These are phyloP conservation scores for Nylanderia fulva DNA, from an alignment of 1,140 invertebrate genomes.

Conservation along the genomic window DNA sequence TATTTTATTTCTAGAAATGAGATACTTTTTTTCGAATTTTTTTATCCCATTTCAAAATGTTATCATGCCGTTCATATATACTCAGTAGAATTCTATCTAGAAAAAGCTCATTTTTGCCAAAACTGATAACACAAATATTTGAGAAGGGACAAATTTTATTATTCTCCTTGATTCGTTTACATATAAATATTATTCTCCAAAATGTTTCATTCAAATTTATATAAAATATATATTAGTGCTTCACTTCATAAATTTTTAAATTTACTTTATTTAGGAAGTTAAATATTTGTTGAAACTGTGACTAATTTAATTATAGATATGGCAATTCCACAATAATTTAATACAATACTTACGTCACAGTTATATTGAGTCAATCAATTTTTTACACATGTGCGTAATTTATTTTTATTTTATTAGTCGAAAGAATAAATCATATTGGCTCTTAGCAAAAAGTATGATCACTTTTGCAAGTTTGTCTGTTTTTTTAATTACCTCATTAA, in stretches of 20 bases:
- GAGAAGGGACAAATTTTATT: not conserved
- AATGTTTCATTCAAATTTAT: not conserved
- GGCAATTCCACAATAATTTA: no score
- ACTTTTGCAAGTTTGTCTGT: not conserved
- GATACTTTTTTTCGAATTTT: not conserved
- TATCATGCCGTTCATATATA: not conserved
- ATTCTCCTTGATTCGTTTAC: not conserved
- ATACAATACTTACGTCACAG: no score
- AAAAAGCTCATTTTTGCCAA: not conserved
- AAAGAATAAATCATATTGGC: not conserved
- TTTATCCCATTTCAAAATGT: conserved; percentile 10
- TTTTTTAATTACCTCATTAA: not conserved
- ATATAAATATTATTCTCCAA: not conserved
- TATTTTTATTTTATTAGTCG: not conserved
- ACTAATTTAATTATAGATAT: not conserved
- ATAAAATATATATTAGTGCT: not conserved
- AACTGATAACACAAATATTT: not conserved
- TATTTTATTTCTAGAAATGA: not conserved
- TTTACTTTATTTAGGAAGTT: not conserved
- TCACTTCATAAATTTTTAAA: not conserved
- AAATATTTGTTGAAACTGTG: not conserved
- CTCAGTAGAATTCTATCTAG: not conserved
- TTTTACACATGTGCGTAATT: not conserved
- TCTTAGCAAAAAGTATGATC: not conserved
- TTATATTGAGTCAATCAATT: no score